These are phyloP conservation scores for Doryteuthis pealeii DNA, from an alignment of 1,140 invertebrate genomes.

Conservation along the genomic window DNA sequence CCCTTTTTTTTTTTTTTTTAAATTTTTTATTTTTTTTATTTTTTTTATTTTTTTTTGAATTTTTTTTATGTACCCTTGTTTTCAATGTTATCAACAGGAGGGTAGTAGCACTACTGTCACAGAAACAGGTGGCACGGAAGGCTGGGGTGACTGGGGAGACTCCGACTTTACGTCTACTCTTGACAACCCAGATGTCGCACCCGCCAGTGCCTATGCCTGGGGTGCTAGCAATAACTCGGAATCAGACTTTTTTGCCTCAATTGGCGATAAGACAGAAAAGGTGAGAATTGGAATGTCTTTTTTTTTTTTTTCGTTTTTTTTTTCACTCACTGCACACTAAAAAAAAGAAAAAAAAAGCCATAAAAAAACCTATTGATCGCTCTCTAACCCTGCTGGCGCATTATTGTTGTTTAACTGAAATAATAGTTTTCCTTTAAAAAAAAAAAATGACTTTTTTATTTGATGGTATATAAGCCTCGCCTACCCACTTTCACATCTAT, in stretches of 20 bases:
- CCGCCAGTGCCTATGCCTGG: constrained; percentile 55
- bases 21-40: background rate
- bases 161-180: constrained; percentile 67
- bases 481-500: too few relatives aligned
- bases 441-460: too few relatives aligned
- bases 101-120: constrained; percentile 10
- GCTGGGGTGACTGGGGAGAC: constrained; percentile 70
- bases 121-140: constrained; percentile 53
- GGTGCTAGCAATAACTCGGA: constrained; percentile 18
- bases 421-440: too few relatives aligned
- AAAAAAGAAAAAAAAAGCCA: background rate
- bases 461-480: too few relatives aligned
- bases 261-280: constrained; percentile 25
- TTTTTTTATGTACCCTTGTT: background rate
- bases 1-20: too few relatives aligned
- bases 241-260: constrained; percentile 44
- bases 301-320: background rate
- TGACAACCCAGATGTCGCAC: constrained; percentile 30
- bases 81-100: too few relatives aligned
- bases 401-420: too few relatives aligned
- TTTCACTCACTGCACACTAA: background rate
- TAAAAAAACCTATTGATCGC: background rate
- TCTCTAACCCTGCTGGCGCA: too few relatives aligned
- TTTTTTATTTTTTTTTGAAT: background rate
- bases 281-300: background rate